A percentile compares a stretch with the other conserved stretches of the same genome.
phyloP scores from a whole-genome alignment of 2,888 invertebrate genomes.

The Hipparchia semele region DNA sequence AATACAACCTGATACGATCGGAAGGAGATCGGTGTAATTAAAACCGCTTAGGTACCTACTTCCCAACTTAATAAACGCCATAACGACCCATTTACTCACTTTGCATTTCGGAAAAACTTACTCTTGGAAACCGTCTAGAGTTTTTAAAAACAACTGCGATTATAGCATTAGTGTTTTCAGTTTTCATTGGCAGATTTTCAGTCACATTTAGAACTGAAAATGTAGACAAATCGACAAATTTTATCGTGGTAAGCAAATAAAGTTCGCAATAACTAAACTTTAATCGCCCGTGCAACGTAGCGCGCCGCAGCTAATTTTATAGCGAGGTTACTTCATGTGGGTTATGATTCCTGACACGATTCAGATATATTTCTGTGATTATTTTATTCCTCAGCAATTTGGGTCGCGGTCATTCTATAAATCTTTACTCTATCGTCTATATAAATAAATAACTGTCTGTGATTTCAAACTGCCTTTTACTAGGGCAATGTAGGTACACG shows the following conservation, averaged over 20 bases:
- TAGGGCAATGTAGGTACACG: neutral
- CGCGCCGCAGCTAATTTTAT: constrained; percentile 63
- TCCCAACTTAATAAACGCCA: too few species aligned
- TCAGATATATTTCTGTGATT: constrained; percentile 60
- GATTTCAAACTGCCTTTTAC: neutral
- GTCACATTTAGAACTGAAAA: neutral
- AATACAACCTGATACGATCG: too few species aligned
- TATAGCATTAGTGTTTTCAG: too few species aligned
- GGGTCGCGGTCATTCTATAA: constrained; percentile 51
- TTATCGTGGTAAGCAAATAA: constrained; percentile 1
- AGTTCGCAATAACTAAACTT: constrained; percentile 16
- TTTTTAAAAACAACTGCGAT: too few species aligned
- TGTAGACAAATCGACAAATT: neutral
- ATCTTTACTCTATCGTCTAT: neutral
- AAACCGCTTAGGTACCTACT: too few species aligned
- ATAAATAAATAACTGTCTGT: neutral
- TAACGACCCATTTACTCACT: too few species aligned
- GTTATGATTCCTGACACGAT: constrained; percentile 72
- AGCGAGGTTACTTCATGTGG: constrained; percentile 66
- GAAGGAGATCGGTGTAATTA: too few species aligned
- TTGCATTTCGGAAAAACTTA: too few species aligned
- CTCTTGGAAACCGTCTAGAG: too few species aligned
- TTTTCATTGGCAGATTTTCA: too few species aligned
- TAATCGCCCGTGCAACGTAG: constrained; percentile 41
- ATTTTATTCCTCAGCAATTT: constrained; percentile 47